Percentiles rank a stretch among this genome's conserved stretches.
These are phyloP conservation scores for Gasteruption jaculator DNA, from an alignment of 2,888 invertebrate genomes.

Conservation along the genomic window DNA sequence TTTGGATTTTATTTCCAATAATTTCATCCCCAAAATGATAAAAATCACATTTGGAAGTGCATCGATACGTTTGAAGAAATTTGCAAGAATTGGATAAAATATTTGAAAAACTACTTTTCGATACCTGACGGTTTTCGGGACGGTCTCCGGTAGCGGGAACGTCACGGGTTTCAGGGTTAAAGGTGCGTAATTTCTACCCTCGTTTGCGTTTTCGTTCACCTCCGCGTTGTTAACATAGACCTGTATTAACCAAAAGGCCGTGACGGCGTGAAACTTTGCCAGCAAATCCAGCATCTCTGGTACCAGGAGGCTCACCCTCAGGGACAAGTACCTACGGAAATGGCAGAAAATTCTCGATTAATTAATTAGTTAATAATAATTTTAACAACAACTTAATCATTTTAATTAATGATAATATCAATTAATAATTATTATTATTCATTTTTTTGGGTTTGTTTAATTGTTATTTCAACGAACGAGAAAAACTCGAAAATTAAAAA, in stretches of 20 bases:
- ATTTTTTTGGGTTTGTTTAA: no score
- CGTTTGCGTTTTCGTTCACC: conserved; percentile 41
- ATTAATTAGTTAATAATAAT: no score
- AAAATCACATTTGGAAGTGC: no score
- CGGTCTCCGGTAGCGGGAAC: conserved; percentile 63
- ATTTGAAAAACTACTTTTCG: not conserved
- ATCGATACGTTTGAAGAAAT: no score
- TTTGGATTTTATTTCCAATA: not conserved
- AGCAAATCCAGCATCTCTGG: conserved; percentile 68
- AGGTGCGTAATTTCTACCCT: conserved; percentile 59
- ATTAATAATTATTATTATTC: not conserved
- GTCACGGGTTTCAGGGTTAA: conserved; percentile 54
- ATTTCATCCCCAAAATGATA: not conserved
- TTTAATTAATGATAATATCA: conserved; percentile 13
- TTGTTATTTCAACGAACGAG: no score
- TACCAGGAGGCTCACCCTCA: conserved; percentile 73
- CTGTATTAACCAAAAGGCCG: conserved; percentile 82
- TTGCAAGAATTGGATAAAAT: no score
- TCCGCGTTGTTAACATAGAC: conserved; percentile 59
- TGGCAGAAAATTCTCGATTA: not conserved
- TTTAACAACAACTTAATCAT: conserved; percentile 4
- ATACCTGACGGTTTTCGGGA: conserved; percentile 68
- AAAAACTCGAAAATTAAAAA: no score
- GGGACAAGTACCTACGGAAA: conserved; percentile 62
- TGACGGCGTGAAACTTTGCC: conserved; percentile 73